These are phyloP conservation scores for Schizopygopsis malacanthus DNA, from an alignment of 2,797 vertebrate species.

Conservation along the genomic window DNA sequence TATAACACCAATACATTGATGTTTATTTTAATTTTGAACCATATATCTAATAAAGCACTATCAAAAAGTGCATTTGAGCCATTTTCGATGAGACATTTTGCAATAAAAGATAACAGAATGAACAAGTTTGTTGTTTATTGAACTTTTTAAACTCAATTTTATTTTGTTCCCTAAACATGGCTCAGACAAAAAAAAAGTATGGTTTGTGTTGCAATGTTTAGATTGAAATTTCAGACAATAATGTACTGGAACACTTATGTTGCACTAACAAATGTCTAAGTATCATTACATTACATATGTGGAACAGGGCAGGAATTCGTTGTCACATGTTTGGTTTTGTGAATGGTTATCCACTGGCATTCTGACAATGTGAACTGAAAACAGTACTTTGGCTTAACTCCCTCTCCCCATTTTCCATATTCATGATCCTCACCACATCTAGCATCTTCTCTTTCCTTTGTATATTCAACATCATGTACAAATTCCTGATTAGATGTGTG, in stretches of 20 bases:
- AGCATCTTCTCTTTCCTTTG: neutral
- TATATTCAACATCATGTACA: neutral
- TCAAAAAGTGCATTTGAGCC: constrained; percentile 6
- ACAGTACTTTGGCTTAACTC: neutral
- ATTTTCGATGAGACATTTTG: constrained; percentile 5
- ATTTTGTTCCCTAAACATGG: neutral
- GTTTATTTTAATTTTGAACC: constrained; percentile 1
- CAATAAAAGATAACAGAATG: neutral
- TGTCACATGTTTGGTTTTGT: neutral
- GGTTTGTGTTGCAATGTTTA: neutral
- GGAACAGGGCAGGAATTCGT: neutral
- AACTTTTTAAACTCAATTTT: neutral
- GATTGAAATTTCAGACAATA: neutral
- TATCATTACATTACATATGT: neutral
- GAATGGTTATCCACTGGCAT: neutral
- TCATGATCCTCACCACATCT: neutral
- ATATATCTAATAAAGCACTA: neutral
- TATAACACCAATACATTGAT: neutral
- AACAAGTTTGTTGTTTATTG: neutral
- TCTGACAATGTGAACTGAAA: neutral
- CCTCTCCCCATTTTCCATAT: neutral
- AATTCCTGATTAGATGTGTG: neutral
- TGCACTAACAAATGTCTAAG: neutral
- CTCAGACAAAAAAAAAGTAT: neutral
- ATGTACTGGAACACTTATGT: neutral